Base-by-base conservation (phyloP, 1,140 invertebrate species). In the Calephelis virginiensis region DNA sequence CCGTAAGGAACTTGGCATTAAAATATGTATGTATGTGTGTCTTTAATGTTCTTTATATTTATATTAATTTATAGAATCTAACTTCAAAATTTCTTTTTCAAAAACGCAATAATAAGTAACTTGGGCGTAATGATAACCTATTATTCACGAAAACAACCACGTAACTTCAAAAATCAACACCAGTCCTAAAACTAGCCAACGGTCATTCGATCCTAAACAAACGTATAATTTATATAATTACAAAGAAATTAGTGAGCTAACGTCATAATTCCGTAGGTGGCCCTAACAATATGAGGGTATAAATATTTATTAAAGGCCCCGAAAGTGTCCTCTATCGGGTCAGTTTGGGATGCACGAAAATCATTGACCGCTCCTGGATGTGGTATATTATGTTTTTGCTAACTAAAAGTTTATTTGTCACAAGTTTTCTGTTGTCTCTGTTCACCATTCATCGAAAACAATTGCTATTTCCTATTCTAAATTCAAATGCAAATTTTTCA, bases 221-320 rank as follows among this genome's bases (percentile, higher is more conserved):
- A 82, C 77, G 61, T 75, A 81, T 85, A 81, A 85, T 83, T 82
- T 74, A 78, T 75, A 76, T 78, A 85, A 85, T 86, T 86, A 86
- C 66, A 69, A 63, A 66, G 45, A 66, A 76, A 85, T 83, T 83
- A 83, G 70, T 53, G 49, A 45, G 38, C 38, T 45, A 45, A 74
- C 70, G 72, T 73, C 76, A 80, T 80, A 82, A 81, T 83, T 74
- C 71, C 59, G 72, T 71, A 68, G 66, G 66, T 67, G 66, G 67
- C 28, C 70, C 69, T 66, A 78, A 82, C 81, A 83, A 81, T 83
- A 84, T 83, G 76, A 74, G 75, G 71, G 76, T 78, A 84, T 85
- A 86, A 86, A 86, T 86, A 86, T 86, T 86, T 86, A 86, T 84
- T 82, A 84, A 80, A 74, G 75, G 74, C 68, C 76, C 50, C 75